These are phyloP conservation scores for Temnothorax unifasciatus DNA, from an alignment of 2,888 invertebrate genomes.

Conservation along the genomic window DNA sequence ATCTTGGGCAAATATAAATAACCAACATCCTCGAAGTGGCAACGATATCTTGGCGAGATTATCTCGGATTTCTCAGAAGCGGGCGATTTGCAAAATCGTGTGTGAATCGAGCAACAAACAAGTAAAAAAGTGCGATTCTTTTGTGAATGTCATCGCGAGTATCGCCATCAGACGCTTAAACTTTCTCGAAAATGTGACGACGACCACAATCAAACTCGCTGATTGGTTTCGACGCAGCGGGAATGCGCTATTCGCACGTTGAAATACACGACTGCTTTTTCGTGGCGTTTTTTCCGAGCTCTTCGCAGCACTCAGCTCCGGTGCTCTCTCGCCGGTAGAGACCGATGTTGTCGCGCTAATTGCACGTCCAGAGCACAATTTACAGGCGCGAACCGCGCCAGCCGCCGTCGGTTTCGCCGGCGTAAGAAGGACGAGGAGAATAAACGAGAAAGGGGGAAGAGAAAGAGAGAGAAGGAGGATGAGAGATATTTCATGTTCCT, in stretches of 20 bases:
- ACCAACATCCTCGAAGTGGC: background rate
- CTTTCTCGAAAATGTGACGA: slow-evolving; percentile 6
- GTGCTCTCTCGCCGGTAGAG: slow-evolving; percentile 12
- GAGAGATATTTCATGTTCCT: slow-evolving; percentile 29
- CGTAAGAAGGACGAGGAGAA: slow-evolving; percentile 12
- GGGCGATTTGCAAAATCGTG: background rate
- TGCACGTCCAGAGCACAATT: slow-evolving; percentile 77
- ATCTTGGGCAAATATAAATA: slow-evolving; percentile 23
- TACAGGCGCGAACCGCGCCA: slow-evolving; percentile 77
- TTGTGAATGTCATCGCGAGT: background rate
- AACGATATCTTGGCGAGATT: slow-evolving; percentile 20
- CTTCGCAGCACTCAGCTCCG: slow-evolving; percentile 31
- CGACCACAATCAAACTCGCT: background rate
- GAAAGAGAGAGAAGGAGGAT: slow-evolving; percentile 43
- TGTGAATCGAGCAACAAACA: background rate
- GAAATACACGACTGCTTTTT: slow-evolving; percentile 50
- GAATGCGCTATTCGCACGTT: slow-evolving; percentile 37
- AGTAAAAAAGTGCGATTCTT: background rate
- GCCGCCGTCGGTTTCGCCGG: slow-evolving; percentile 59
- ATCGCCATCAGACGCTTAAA: background rate
- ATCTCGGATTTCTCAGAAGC: slow-evolving; percentile 4
- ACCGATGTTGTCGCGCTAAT: slow-evolving; percentile 72
- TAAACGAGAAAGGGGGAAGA: slow-evolving; percentile 25
- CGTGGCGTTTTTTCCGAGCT: slow-evolving; percentile 54
- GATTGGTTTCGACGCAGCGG: slow-evolving; percentile 29